Conservation (phyloP, 2,888 invertebrate genomes). For the Cepaea hortensis region DNA sequence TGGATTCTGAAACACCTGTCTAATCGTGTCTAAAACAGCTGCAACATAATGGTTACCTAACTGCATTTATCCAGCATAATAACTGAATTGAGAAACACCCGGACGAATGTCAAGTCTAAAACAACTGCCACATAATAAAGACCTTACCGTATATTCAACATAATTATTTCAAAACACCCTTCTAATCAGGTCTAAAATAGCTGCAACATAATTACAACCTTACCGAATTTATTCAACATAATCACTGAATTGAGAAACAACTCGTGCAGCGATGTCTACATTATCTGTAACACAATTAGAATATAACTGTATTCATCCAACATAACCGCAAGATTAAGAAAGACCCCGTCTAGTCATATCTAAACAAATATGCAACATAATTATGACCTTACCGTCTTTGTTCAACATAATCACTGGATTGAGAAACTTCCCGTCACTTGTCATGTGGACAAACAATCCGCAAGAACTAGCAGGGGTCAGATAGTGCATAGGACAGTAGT, state of each 20-base stretch:
- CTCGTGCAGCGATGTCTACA: no score
- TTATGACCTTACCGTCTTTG: slow-evolving; percentile 53
- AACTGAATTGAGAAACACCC: slow-evolving; percentile 60
- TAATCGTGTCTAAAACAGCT: no score
- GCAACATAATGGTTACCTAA: slow-evolving; percentile 30
- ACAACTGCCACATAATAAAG: no score
- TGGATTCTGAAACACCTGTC: no score
- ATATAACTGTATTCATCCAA: slow-evolving; percentile 51
- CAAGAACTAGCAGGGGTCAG: slow-evolving; percentile 55
- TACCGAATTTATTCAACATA: no score
- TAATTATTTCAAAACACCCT: no score
- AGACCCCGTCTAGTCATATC: slow-evolving; percentile 50
- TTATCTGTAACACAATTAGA: no score
- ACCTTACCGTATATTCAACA: no score
- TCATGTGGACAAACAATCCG: slow-evolving; percentile 65
- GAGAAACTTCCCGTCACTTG: slow-evolving; percentile 59
- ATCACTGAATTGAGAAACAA: no score
- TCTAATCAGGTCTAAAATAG: no score
- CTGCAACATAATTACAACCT: no score
- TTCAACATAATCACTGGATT: slow-evolving; percentile 62
- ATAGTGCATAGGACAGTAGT: slow-evolving; percentile 61
- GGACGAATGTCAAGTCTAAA: slow-evolving; percentile 59
- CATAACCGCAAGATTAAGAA: slow-evolving; percentile 61
- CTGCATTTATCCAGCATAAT: slow-evolving; percentile 58
- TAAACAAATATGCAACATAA: no score